Evolutionary conservation across 2,113 vertebrate species (phyloP).

Genomic region (Nycticorax nycticorax): DNA sequence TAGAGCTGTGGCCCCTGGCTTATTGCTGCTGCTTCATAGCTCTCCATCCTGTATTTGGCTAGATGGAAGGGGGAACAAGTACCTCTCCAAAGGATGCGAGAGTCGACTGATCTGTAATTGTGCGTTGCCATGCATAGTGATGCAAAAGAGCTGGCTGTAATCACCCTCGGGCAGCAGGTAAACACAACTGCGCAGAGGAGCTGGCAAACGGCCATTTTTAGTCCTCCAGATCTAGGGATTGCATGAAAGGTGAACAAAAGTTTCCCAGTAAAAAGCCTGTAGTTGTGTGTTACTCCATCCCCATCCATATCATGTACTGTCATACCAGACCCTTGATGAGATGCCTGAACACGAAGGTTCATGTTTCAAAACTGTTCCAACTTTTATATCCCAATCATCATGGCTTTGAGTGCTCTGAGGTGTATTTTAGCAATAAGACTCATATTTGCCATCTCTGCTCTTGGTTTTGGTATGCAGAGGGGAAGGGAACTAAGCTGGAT

Average conservation of each 20-base stretch:
- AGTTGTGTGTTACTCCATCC: not conserved
- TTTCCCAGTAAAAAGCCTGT: not conserved
- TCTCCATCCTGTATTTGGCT: not conserved
- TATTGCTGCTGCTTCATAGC: not conserved
- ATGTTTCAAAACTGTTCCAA: not conserved
- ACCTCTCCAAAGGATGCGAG: not conserved
- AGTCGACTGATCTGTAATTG: not conserved
- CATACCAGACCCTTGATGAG: not conserved
- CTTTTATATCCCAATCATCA: not conserved
- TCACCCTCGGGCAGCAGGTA: not conserved
- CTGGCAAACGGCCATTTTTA: not conserved
- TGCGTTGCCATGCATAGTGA: fast-evolving
- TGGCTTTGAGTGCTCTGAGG: not conserved
- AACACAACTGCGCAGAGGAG: not conserved
- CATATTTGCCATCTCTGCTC: fast-evolving
- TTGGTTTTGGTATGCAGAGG: not conserved
- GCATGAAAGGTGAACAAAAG: not conserved
- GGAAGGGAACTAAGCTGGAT: not conserved
- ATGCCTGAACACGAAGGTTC: not conserved
- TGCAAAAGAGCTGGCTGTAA: not conserved
- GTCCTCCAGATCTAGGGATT: not conserved
- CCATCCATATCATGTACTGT: fast-evolving
- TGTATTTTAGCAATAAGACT: not conserved
- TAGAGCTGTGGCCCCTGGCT: not conserved
- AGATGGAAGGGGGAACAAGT: not conserved